These are phyloP conservation scores for Diachasma alloeum DNA, from an alignment of 1,140 invertebrate species.

Conservation along the genomic window DNA sequence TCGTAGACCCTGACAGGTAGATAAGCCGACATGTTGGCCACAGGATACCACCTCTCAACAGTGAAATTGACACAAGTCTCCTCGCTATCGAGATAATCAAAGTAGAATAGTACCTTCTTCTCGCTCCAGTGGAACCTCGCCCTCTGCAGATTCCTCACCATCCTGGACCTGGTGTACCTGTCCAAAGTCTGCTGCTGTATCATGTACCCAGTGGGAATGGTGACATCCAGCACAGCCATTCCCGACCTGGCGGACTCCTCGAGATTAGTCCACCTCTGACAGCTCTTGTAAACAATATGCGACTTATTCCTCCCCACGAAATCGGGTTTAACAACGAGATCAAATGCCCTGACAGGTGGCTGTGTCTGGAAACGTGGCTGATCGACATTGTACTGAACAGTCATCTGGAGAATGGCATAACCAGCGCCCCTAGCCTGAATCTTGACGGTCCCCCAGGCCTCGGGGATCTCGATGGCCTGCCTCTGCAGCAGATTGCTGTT, in stretches of 20 bases:
- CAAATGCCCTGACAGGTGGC: constrained; percentile 82
- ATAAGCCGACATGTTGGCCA: constrained; percentile 95
- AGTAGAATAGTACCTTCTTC: constrained; percentile 91
- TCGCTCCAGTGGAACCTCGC: constrained; percentile 77
- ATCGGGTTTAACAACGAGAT: constrained; percentile 73
- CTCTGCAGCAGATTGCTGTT: constrained; percentile 79
- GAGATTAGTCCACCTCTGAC: constrained; percentile 84
- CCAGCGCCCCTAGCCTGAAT: constrained; percentile 90
- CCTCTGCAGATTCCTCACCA: constrained; percentile 82
- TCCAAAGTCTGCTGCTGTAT: constrained; percentile 91
- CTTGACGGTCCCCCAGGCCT: constrained; percentile 92
- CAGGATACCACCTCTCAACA: constrained; percentile 92
- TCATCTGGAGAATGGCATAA: constrained; percentile 91
- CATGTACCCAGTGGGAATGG: constrained; percentile 93
- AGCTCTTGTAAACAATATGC: constrained; percentile 83
- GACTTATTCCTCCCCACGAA: constrained; percentile 93
- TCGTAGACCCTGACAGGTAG: constrained; percentile 91
- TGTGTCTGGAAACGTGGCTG: constrained; percentile 83
- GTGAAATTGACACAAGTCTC: constrained; percentile 92
- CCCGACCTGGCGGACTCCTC: constrained; percentile 86
- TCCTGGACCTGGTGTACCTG: constrained; percentile 77
- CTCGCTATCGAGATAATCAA: constrained; percentile 86
- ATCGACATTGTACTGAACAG: constrained; percentile 95
- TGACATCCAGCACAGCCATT: constrained; percentile 90
- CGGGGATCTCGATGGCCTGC: constrained; percentile 85